Conservation (phyloP, 2,888 invertebrate species). For the Cylloceria caligata region DNA sequence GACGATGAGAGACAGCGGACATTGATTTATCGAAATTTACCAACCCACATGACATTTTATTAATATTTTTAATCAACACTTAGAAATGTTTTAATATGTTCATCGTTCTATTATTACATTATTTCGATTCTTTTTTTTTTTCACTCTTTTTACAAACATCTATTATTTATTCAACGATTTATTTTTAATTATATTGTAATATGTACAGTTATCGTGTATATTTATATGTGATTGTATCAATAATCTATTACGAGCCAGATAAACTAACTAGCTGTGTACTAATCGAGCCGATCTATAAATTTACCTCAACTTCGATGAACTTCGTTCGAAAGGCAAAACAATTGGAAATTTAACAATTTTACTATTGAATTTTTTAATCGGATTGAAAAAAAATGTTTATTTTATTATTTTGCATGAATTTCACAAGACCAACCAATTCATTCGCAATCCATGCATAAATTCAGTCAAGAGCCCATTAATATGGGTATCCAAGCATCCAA, state of each 20-base stretch:
- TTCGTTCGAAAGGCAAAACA: constrained; percentile 79
- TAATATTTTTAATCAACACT: constrained; percentile 33
- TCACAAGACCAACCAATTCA: constrained; percentile 25
- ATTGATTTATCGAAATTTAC: constrained; percentile 37
- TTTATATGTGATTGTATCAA: constrained; percentile 32
- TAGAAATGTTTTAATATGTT: constrained; percentile 35
- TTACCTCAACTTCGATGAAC: constrained; percentile 80
- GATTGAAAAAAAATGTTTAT: neutral
- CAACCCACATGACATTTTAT: constrained; percentile 37
- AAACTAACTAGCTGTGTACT: constrained; percentile 55
- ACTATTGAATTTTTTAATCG: constrained; percentile 23
- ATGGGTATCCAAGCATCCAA: neutral
- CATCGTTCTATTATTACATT: constrained; percentile 40
- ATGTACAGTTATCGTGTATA: constrained; percentile 52
- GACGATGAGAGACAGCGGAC: constrained; percentile 25
- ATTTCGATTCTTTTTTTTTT: neutral
- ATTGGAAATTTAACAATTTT: constrained; percentile 73
- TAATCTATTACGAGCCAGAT: constrained; percentile 49
- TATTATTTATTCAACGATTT: constrained; percentile 37
- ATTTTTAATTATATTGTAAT: constrained; percentile 20
- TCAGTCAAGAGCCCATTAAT: constrained; percentile 18
- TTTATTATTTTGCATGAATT: neutral
- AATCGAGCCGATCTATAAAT: constrained; percentile 70
- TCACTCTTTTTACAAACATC: constrained; percentile 7
- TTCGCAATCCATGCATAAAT: constrained; percentile 56